Percentiles rank a stretch among this genome's conserved stretches.
Conservation (phyloP, 2,797 vertebrate species). For the Pitangus sulphuratus region DNA sequence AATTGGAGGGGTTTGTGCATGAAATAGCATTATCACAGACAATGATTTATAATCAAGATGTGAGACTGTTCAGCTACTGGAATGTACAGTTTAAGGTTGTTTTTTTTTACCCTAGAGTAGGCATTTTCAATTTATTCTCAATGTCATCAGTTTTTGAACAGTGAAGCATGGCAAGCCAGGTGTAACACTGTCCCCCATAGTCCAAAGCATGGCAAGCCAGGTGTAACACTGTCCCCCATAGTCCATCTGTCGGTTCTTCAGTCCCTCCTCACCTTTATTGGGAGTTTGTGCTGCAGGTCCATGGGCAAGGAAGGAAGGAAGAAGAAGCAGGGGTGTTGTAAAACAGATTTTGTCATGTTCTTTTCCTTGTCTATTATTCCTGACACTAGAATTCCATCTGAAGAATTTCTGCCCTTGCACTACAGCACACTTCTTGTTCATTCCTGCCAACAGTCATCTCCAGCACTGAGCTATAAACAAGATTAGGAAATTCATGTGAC, state of each 20-base stretch:
- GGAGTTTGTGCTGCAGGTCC: background rate
- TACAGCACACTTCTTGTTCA: background rate
- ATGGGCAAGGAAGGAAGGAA: background rate
- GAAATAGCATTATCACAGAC: background rate
- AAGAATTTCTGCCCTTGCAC: background rate
- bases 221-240: background rate
- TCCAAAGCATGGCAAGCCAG: background rate
- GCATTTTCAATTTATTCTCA: background rate
- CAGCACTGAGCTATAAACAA: background rate
- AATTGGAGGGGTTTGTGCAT: background rate
- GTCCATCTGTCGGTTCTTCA: background rate
- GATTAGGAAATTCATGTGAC: background rate
- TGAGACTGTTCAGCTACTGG: background rate
- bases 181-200: background rate
- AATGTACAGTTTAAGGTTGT: background rate
- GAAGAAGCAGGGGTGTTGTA: background rate
- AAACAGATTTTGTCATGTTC: background rate
- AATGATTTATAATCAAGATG: background rate
- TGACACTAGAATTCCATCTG: background rate
- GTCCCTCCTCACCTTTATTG: background rate
- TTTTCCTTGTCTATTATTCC: background rate
- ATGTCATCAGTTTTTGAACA: background rate
- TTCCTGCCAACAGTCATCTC: background rate
- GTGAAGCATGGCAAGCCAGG: background rate
- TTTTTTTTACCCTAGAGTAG: accelerated